A percentile compares a stretch with the other conserved stretches of the same genome.
Evolutionary conservation across 2,888 invertebrate genomes (phyloP).

Genomic region (Hirtodrosophila trivittata): DNA sequence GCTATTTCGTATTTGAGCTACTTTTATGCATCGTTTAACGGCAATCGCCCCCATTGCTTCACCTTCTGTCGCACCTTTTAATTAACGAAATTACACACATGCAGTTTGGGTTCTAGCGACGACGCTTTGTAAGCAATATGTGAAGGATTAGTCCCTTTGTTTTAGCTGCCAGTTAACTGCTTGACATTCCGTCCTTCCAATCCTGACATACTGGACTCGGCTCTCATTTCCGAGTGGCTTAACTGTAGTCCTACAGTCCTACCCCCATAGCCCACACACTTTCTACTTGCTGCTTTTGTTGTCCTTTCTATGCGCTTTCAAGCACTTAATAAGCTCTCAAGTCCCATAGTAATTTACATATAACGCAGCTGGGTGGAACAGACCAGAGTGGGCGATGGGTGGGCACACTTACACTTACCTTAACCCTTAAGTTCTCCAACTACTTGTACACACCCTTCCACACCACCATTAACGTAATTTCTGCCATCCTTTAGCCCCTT

Average conservation of each 20-base stretch:
- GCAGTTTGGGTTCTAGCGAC: neutral
- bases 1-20: slow-evolving; percentile 44
- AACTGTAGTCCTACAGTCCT: slow-evolving; percentile 32
- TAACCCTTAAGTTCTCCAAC: slow-evolving; percentile 70
- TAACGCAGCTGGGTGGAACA: slow-evolving; percentile 3
- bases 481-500: slow-evolving; percentile 31
- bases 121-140: slow-evolving; percentile 6
- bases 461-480: slow-evolving; percentile 40
- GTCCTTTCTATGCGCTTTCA: slow-evolving; percentile 61
- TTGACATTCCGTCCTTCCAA: slow-evolving; percentile 13
- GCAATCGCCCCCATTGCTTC: slow-evolving; percentile 10
- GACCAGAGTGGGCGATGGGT: slow-evolving; percentile 1
- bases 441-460: slow-evolving; percentile 40
- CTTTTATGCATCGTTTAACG: slow-evolving; percentile 6
- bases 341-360: slow-evolving; percentile 67
- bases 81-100: slow-evolving; percentile 68
- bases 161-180: slow-evolving; percentile 10
- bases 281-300: neutral
- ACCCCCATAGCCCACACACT: neutral
- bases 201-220: slow-evolving; percentile 32
- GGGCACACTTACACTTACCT: slow-evolving; percentile 59
- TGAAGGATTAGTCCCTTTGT: slow-evolving; percentile 16
- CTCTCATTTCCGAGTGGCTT: slow-evolving; percentile 51
- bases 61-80: slow-evolving; percentile 66
- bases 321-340: slow-evolving; percentile 76